Conservation (phyloP, 2,888 invertebrate species). For the Apomyelois bistriatella region DNA sequence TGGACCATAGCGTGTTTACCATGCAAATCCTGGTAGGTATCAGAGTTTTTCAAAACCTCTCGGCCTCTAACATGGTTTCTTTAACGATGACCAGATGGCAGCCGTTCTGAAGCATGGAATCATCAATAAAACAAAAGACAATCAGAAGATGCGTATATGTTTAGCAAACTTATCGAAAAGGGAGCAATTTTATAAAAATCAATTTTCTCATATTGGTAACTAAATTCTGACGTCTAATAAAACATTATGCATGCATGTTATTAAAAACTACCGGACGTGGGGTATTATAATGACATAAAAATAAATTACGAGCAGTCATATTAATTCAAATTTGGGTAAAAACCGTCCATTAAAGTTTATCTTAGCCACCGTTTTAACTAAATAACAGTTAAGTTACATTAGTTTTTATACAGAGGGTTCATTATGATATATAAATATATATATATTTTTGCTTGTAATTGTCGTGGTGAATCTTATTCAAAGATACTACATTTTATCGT, state of each 20-base stretch:
- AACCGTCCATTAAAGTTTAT: conserved; percentile 11
- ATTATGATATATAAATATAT: not conserved
- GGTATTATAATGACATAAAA: conserved; percentile 2
- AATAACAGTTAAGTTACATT: not conserved
- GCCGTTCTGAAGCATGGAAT: no score
- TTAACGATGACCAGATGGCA: no score
- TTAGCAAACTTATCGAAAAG: no score
- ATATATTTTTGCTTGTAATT: not conserved
- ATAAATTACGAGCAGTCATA: conserved; percentile 2
- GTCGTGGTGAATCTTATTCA: no score
- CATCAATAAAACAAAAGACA: no score
- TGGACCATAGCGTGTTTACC: no score
- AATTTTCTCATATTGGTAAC: not conserved
- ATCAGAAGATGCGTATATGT: no score
- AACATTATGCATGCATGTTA: not conserved
- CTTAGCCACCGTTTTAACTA: conserved; percentile 5
- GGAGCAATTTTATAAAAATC: no score
- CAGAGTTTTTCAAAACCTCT: no score
- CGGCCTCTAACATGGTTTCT: no score
- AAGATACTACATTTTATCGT: no score
- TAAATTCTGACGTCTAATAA: not conserved
- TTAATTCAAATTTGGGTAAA: conserved; percentile 13
- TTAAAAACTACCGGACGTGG: conserved; percentile 1
- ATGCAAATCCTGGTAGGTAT: no score
- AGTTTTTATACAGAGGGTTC: not conserved